Evolutionary conservation across 64 coral and sea anemone species (phyloP), one percentile per base, ranked within the genome.

Genomic region (Montipora sp.): DNA sequence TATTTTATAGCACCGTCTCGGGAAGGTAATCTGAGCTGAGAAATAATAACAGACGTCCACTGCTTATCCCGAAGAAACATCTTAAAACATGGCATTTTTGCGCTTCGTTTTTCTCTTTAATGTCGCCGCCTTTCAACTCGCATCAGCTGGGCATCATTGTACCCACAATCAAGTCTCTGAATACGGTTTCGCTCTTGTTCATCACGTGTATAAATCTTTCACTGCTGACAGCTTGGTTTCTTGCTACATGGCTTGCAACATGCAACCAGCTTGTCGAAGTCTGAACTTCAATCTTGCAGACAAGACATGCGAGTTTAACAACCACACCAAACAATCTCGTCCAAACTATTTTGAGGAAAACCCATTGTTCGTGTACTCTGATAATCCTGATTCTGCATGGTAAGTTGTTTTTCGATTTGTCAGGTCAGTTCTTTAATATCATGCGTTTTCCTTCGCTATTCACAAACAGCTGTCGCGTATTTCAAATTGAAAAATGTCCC

Each of bases 301-400:
- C 77, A 79, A 79, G n/a, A 57, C 48, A 22, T 79, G 77, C 45
- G 43, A 79, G 77, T 51, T 79, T 79, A 79, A 79, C 48, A 79
- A 79, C 48, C 4, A 79, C 49, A 79, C 77, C 47, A 79, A 79
- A 16, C 55, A 79, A 20, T 53, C 19, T 18, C 77, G 20, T 50
- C 1, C 77, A 15, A 22, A 79, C 47, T 57, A 79, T 79, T 79
- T 79, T 51, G 20, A 51, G 48, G 48, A 79, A n/a, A 79, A 55
- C 50, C 5, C 18, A 4, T 51, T 2, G 18, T 79, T 49, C 20
- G 77, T 79, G 11, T 79, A 79, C 49, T 47, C 77, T 23, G 77
- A 79, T 9, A 79, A 79, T n/a, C 48, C 77, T 1, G 49, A 79
- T 51, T 79, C 77, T 36, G 36, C 36, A 36, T 50, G 77, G 77